A percentile compares a stretch with the other conserved stretches of the same genome.
Conservation (phyloP, 2,797 vertebrate genomes). For the Gephyroberyx darwinii region DNA sequence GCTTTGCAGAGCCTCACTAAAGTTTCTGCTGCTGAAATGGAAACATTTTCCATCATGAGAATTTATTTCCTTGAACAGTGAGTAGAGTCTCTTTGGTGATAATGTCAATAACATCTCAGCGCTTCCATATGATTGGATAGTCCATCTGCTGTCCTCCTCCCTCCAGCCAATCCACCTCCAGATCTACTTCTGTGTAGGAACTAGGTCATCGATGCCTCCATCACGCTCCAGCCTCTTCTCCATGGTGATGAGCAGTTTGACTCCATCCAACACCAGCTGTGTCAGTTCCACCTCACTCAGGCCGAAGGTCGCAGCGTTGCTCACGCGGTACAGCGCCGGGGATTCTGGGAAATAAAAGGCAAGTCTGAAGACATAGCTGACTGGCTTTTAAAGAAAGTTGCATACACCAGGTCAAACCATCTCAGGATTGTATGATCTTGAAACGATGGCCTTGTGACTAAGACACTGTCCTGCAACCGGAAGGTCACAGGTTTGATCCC, state of each 20-base stretch:
- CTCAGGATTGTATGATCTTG: too few species aligned
- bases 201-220: conserved; percentile 67
- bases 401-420: too few species aligned
- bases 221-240: conserved; percentile 73
- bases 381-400: too few species aligned
- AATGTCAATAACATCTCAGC: conserved; percentile 1
- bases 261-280: conserved; percentile 80
- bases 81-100: too few species aligned
- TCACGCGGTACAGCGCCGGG: conserved; percentile 53
- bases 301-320: conserved; percentile 74
- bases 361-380: not conserved
- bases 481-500: too few species aligned
- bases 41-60: too few species aligned
- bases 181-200: conserved; percentile 68
- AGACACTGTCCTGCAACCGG: too few species aligned
- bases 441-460: too few species aligned
- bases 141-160: not conserved
- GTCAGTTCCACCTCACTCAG: conserved; percentile 71
- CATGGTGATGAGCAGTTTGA: conserved; percentile 78
- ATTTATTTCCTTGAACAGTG: too few species aligned
- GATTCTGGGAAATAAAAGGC: conserved; percentile 33
- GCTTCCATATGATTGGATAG: not conserved
- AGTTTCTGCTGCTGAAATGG: too few species aligned
- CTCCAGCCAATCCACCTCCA: not conserved
- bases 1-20: too few species aligned